A percentile compares a stretch with the other conserved stretches of the same genome.
Conservation (phyloP, 2,113 vertebrate genomes). For the Drymodes brunneopygia region DNA sequence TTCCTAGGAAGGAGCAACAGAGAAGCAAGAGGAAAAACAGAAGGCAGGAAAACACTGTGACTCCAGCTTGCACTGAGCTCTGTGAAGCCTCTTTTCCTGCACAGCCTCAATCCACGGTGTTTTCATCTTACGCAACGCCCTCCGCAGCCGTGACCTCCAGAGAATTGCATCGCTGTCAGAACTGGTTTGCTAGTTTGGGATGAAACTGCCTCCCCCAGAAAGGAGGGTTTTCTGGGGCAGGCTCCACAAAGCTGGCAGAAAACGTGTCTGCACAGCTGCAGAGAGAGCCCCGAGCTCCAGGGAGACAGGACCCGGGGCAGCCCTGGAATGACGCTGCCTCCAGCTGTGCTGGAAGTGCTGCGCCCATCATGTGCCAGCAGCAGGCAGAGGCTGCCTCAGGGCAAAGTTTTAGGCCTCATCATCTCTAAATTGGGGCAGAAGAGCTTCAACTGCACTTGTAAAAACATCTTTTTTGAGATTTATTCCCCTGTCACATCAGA, state of each 20-base stretch:
- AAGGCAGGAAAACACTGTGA: neutral
- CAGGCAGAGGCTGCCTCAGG: neutral
- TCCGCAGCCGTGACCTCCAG: neutral
- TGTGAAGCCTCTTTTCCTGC: neutral
- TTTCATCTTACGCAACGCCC: neutral
- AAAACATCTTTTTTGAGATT: neutral
- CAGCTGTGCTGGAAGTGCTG: neutral
- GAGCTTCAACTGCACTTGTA: neutral
- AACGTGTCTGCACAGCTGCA: neutral
- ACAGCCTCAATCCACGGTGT: neutral
- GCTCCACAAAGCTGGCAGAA: constrained; percentile 9
- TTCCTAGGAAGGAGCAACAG: neutral
- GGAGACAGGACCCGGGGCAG: neutral
- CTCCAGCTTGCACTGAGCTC: neutral
- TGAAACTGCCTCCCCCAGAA: constrained; percentile 22
- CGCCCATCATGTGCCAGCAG: neutral
- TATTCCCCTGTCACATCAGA: neutral
- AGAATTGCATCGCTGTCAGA: constrained; percentile 21
- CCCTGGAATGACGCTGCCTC: neutral
- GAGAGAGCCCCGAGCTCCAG: neutral
- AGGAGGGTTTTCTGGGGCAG: neutral
- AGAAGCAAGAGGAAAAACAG: neutral
- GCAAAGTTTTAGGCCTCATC: neutral
- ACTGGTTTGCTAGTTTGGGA: constrained; percentile 1
- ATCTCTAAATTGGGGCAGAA: neutral